Evolutionary conservation across 2,797 vertebrate genomes (phyloP).

Genomic region (Hybognathus amarus): DNA sequence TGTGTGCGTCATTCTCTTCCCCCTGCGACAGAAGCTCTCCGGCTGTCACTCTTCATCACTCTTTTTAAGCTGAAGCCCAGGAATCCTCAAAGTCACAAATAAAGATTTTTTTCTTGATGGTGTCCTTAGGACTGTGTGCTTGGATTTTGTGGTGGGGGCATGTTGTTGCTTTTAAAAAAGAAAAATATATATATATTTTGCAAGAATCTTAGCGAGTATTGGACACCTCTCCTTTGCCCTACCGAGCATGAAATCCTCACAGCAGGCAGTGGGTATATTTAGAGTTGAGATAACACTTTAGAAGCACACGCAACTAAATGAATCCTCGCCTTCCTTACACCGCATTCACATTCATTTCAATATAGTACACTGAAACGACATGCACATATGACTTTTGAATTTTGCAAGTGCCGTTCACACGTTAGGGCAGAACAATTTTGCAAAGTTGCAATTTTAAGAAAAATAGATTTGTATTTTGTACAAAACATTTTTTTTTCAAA

Average conservation of each 20-base stretch:
- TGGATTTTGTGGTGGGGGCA: not conserved
- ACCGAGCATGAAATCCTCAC: slow-evolving; percentile 41
- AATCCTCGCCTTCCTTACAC: not conserved
- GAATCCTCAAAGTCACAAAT: slow-evolving; percentile 1
- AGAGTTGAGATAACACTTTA: slow-evolving; percentile 33
- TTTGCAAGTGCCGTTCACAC: not conserved
- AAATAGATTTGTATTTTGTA: not conserved
- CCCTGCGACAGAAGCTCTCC: slow-evolving; percentile 30
- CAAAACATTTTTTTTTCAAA: no score
- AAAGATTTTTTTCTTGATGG: not conserved
- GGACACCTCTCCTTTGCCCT: not conserved
- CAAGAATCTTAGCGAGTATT: not conserved
- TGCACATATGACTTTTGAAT: not conserved
- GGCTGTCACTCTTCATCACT: slow-evolving; percentile 38
- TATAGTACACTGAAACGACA: not conserved
- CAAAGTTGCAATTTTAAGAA: not conserved
- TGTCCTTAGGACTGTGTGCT: not conserved
- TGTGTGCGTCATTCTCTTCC: not conserved
- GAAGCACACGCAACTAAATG: not conserved
- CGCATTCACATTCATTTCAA: slow-evolving; percentile 1
- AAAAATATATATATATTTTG: not conserved
- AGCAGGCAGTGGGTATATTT: slow-evolving; percentile 37
- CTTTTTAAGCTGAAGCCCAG: slow-evolving; percentile 8
- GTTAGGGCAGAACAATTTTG: not conserved
- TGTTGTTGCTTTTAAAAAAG: not conserved